These are phyloP conservation scores for Willowsia nigromaculata DNA, from an alignment of 2,888 invertebrate genomes.

Conservation along the genomic window DNA sequence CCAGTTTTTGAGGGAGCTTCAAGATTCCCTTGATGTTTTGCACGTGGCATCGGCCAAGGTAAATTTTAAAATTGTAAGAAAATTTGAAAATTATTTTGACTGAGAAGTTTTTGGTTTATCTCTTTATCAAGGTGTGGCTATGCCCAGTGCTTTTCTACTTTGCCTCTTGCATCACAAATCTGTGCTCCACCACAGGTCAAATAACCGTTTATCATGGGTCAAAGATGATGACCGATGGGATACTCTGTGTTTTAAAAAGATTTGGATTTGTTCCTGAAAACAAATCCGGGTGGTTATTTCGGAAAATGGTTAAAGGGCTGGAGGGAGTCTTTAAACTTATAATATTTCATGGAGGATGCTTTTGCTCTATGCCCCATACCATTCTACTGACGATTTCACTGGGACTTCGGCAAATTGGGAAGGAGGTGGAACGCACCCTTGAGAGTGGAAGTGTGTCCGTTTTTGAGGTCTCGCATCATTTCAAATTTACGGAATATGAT, in stretches of 20 bases:
- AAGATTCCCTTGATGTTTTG: conserved; percentile 41
- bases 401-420: conserved; percentile 49
- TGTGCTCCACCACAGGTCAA: conserved; percentile 50
- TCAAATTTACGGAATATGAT: background rate
- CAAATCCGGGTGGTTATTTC: background rate
- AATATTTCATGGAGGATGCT: conserved; percentile 62
- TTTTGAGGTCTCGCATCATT: background rate
- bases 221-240: conserved; percentile 55
- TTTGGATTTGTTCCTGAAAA: background rate
- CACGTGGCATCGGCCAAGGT: conserved; percentile 47
- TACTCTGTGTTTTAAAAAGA: conserved; percentile 38
- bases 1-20: conserved; percentile 13
- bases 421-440: conserved; percentile 41
- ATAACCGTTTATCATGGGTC: conserved; percentile 45
- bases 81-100: too few relatives aligned
- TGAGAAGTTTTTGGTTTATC: too few relatives aligned
- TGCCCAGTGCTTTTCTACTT: conserved; percentile 54
- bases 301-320: background rate
- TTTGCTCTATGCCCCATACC: conserved; percentile 60
- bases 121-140: conserved; percentile 55
- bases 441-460: background rate
- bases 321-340: conserved; percentile 43
- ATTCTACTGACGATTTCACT: conserved; percentile 15
- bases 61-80: background rate
- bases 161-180: conserved; percentile 46